Conservation (phyloP, 2,888 invertebrate species). For the Clistopyga incitator region DNA sequence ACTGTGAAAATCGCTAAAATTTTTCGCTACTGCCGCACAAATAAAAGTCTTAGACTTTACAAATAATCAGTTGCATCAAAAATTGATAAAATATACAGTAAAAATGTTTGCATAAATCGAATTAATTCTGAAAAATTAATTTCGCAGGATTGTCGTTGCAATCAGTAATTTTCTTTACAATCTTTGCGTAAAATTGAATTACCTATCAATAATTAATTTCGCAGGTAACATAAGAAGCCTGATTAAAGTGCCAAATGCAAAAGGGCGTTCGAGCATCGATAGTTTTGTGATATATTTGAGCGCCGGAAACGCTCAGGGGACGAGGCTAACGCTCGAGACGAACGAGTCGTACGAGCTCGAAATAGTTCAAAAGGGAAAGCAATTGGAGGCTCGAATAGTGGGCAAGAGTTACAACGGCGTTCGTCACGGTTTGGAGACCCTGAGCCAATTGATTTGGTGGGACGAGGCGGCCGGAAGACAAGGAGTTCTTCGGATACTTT, state of each 20-base stretch:
- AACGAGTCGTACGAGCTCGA: constrained; percentile 91
- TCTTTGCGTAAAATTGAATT: neutral
- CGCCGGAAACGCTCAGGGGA: constrained; percentile 85
- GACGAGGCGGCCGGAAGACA: constrained; percentile 88
- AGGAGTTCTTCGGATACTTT: constrained; percentile 87
- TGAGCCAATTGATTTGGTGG: constrained; percentile 93
- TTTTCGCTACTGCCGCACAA: too few relatives aligned
- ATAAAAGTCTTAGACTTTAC: too few relatives aligned
- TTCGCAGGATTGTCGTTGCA: too few relatives aligned
- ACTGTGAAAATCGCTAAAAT: too few relatives aligned
- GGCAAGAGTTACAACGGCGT: constrained; percentile 91
- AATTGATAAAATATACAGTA: too few relatives aligned
- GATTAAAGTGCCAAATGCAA: constrained; percentile 77
- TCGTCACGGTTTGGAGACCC: constrained; percentile 91
- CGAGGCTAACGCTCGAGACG: constrained; percentile 88
- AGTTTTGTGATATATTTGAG: constrained; percentile 79
- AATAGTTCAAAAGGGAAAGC: constrained; percentile 85
- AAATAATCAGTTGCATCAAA: too few relatives aligned
- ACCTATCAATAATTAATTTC: constrained; percentile 9
- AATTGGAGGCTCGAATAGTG: constrained; percentile 87
- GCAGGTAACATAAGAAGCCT: constrained; percentile 79
- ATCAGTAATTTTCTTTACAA: too few relatives aligned
- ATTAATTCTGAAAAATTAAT: too few relatives aligned
- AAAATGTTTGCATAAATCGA: too few relatives aligned
- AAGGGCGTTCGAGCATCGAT: constrained; percentile 77